A percentile compares a stretch with the other conserved stretches of the same genome.
Evolutionary conservation across 2,797 vertebrate species (phyloP).

Genomic region (Siniperca obscura): DNA sequence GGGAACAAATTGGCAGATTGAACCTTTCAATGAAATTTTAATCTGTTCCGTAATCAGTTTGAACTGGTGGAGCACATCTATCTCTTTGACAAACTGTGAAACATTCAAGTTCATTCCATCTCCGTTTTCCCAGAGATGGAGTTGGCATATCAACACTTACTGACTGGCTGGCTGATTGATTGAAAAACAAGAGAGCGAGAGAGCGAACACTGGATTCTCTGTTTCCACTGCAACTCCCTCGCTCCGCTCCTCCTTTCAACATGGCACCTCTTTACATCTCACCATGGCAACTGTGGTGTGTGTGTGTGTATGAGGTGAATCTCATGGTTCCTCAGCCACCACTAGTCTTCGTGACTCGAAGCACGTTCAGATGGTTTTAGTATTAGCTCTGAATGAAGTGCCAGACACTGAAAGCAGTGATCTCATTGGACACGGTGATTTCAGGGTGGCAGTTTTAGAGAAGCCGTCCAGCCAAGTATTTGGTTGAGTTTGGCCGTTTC

Average conservation of each 20-base stretch:
- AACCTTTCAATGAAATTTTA: slow-evolving; percentile 57
- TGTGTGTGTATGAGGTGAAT: slow-evolving; percentile 58
- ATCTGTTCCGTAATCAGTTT: slow-evolving; percentile 49
- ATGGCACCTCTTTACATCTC: slow-evolving; percentile 83
- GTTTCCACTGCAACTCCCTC: slow-evolving; percentile 76
- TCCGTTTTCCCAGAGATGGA: slow-evolving; percentile 68
- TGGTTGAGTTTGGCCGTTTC: slow-evolving; percentile 46
- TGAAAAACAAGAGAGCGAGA: slow-evolving; percentile 69
- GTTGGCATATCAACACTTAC: slow-evolving; percentile 58
- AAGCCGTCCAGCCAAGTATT: slow-evolving; percentile 50
- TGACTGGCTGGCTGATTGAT: slow-evolving; percentile 67
- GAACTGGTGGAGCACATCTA: slow-evolving; percentile 32
- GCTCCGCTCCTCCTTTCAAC: slow-evolving; percentile 77
- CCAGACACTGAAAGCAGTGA: slow-evolving; percentile 66
- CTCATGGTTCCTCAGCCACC: slow-evolving; percentile 68
- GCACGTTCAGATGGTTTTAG: slow-evolving; percentile 80
- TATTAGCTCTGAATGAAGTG: slow-evolving; percentile 72
- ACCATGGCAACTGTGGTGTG: slow-evolving; percentile 81
- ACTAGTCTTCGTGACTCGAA: slow-evolving; percentile 71
- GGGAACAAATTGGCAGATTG: slow-evolving; percentile 60
- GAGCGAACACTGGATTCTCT: slow-evolving; percentile 79
- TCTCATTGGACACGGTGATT: slow-evolving; percentile 63
- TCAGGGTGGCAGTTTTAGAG: slow-evolving; percentile 59
- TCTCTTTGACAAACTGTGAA: slow-evolving; percentile 47
- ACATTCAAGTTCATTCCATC: slow-evolving; percentile 27